Conservation (phyloP, 2,888 invertebrate genomes). For the Conus canariensis region DNA sequence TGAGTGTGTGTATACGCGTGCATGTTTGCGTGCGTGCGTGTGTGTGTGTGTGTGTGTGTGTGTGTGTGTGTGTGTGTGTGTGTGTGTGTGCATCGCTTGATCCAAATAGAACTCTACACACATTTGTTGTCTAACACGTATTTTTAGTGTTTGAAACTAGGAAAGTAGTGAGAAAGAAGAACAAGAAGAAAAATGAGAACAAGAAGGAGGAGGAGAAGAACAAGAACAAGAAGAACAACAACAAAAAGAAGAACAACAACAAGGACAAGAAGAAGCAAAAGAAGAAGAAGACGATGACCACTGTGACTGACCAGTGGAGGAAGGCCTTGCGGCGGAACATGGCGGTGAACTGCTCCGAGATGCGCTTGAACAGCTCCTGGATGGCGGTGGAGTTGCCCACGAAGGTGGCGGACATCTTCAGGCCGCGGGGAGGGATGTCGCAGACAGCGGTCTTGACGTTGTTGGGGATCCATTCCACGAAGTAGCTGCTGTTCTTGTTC, state of each 20-base stretch:
- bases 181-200: neutral
- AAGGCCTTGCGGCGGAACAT: conserved; percentile 91
- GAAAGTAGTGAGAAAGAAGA: no score
- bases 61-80: no score
- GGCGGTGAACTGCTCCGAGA: conserved; percentile 82
- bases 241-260: neutral
- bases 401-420: conserved; percentile 88
- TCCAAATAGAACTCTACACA: no score
- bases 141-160: no score
- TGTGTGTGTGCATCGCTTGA: no score
- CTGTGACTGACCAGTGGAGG: conserved; percentile 88
- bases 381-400: conserved; percentile 82
- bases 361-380: conserved; percentile 71
- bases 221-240: no score
- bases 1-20: neutral
- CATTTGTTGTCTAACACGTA: no score
- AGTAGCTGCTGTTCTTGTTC: conserved; percentile 72
- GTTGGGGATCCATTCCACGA: conserved; percentile 75
- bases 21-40: no score
- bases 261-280: no score
- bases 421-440: conserved; percentile 93
- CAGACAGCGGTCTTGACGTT: conserved; percentile 89
- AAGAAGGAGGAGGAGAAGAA: neutral
- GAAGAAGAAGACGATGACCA: no score
- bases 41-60: no score